Evolutionary conservation across 2,797 vertebrate genomes (phyloP).

Genomic region (Tenualosa thibaudeaui): DNA sequence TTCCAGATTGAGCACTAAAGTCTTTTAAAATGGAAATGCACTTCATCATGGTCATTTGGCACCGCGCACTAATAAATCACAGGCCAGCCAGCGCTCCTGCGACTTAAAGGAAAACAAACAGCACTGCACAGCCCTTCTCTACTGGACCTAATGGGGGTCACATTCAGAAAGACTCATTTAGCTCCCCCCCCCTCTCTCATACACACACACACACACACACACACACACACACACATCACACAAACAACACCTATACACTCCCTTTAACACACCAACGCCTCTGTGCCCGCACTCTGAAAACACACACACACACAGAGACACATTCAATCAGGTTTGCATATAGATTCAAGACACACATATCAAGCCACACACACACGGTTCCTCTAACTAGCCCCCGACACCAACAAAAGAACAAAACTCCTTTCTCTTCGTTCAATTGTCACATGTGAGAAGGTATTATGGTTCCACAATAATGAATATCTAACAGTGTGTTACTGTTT

Average conservation of each 20-base stretch:
- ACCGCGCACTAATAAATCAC: constrained; percentile 78
- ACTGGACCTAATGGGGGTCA: constrained; percentile 77
- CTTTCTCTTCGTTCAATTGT: constrained; percentile 35
- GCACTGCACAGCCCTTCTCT: constrained; percentile 68
- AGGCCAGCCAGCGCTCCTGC: constrained; percentile 61
- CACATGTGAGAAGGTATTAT: constrained; percentile 43
- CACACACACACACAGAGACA: constrained; percentile 27
- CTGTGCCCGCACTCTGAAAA: not conserved
- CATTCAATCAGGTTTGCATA: constrained; percentile 13
- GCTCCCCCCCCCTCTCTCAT: not conserved
- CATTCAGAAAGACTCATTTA: constrained; percentile 63
- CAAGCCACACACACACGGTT: not conserved
- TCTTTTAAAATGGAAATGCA: constrained; percentile 79
- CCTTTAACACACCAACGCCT: not conserved
- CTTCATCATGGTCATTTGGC: constrained; percentile 80
- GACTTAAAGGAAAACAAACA: constrained; percentile 76
- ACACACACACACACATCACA: constrained; percentile 44
- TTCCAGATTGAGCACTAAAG: constrained; percentile 71
- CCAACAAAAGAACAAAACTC: constrained; percentile 29
- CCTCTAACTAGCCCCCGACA: constrained; percentile 35
- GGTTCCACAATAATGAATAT: constrained; percentile 52
- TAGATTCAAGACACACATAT: constrained; percentile 12
- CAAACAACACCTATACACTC: constrained; percentile 17
- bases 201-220: constrained; percentile 43
- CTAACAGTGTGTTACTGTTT: constrained; percentile 42